Evolutionary conservation across 2,113 vertebrate genomes (phyloP).

Genomic region (Aegotheles bennettii): DNA sequence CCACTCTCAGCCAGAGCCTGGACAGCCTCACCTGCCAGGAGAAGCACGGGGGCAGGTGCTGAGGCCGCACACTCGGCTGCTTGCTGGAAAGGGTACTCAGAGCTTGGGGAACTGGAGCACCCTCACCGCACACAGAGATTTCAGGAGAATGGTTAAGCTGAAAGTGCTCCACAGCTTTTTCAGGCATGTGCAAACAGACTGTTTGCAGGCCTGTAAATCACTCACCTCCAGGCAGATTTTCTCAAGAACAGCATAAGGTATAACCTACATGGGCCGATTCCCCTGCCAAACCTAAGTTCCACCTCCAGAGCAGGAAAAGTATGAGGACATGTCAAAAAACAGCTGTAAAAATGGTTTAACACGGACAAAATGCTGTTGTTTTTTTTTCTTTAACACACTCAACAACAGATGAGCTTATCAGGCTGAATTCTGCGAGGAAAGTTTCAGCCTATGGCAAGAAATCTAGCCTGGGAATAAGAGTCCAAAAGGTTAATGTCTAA

Average conservation of each 20-base stretch:
- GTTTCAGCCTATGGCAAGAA: background rate
- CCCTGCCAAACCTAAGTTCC: background rate
- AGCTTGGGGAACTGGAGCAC: background rate
- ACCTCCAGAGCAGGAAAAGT: background rate
- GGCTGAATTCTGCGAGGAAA: background rate
- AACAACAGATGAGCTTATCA: background rate
- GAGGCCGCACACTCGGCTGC: fast-evolving
- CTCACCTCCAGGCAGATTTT: background rate
- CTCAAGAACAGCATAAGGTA: background rate
- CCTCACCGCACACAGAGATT: background rate
- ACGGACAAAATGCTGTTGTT: fast-evolving
- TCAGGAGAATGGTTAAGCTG: background rate
- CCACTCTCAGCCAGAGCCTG: fast-evolving
- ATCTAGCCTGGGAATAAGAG: background rate
- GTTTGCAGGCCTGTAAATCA: background rate
- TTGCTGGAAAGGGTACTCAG: background rate
- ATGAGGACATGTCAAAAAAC: background rate
- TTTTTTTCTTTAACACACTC: background rate
- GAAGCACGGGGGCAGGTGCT: background rate
- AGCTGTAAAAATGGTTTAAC: background rate
- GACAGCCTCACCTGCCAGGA: background rate
- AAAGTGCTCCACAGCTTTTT: background rate
- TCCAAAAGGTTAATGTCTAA: background rate
- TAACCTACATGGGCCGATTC: background rate
- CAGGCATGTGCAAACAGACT: background rate